Conservation (phyloP, 35 echinoderm and acorn worm species). For the Anneissia japonica region DNA sequence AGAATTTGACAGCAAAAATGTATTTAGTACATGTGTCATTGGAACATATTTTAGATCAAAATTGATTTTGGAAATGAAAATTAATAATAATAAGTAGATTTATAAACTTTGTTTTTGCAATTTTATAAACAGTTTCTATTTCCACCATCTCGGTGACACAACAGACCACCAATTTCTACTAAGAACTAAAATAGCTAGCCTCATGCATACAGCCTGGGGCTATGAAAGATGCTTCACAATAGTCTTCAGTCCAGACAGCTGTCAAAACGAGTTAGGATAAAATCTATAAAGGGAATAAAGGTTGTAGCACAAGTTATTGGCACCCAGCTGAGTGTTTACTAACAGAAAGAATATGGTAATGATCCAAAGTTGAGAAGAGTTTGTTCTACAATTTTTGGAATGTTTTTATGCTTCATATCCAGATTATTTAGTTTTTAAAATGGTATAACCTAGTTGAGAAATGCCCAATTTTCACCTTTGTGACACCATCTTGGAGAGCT, state of each 20-base stretch:
- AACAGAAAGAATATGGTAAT: neutral
- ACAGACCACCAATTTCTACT: too few species aligned
- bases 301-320: neutral
- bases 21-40: too few species aligned
- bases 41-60: too few species aligned
- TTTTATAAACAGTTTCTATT: too few species aligned
- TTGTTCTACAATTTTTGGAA: neutral
- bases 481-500: neutral
- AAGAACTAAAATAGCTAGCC: neutral
- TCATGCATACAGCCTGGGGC: neutral
- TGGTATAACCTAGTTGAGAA: neutral
- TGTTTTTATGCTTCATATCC: neutral
- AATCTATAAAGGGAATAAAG: neutral
- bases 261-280: neutral
- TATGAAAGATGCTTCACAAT: neutral
- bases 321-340: neutral
- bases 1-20: too few species aligned
- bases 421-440: neutral
- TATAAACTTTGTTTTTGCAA: too few species aligned
- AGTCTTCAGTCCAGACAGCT: neutral
- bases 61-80: too few species aligned
- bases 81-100: too few species aligned
- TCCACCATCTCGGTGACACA: too few species aligned
- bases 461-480: neutral
- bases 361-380: neutral